Conservation (phyloP, 2,888 invertebrate genomes). For the Apotomis betuletana region DNA sequence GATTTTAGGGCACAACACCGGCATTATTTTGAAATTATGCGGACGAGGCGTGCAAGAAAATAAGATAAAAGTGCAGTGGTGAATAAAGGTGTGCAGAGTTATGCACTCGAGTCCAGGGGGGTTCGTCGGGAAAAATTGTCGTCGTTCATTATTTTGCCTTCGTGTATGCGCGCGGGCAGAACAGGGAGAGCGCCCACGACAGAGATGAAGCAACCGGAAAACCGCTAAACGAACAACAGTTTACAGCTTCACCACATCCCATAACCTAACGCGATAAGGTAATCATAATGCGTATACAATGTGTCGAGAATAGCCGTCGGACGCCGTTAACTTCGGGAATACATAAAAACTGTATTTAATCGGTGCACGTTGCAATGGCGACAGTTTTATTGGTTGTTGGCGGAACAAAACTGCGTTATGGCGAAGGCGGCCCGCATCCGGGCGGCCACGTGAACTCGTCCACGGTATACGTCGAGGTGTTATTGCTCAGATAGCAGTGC, state of each 20-base stretch:
- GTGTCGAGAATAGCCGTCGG: conserved; percentile 61
- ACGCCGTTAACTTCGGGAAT: conserved; percentile 59
- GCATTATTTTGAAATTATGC: conserved; percentile 77
- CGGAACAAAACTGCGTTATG: conserved; percentile 61
- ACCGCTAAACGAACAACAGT: conserved; percentile 72
- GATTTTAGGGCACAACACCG: conserved; percentile 72
- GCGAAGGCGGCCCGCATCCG: conserved; percentile 45
- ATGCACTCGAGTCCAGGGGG: conserved; percentile 62
- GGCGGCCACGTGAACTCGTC: conserved; percentile 6
- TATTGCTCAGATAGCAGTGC: conserved; percentile 25
- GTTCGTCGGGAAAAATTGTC: conserved; percentile 53
- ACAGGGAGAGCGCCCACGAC: conserved; percentile 38
- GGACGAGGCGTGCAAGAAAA: conserved; percentile 73
- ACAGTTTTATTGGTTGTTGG: conserved; percentile 68
- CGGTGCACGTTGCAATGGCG: conserved; percentile 63
- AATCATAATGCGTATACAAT: conserved; percentile 64
- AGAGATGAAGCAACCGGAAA: conserved; percentile 57
- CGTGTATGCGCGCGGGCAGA: not conserved
- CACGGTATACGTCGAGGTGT: conserved; percentile 5
- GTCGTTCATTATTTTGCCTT: conserved; percentile 58
- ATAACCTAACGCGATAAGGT: conserved; percentile 66
- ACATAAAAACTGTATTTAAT: conserved; percentile 61
- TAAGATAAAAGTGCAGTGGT: conserved; percentile 76
- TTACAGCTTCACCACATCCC: conserved; percentile 70
- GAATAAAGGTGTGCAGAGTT: conserved; percentile 65